Percentiles rank a stretch among this genome's conserved stretches.
These are phyloP conservation scores for Heliconius erato DNA, from an alignment of 2,888 invertebrate genomes.

Conservation along the genomic window DNA sequence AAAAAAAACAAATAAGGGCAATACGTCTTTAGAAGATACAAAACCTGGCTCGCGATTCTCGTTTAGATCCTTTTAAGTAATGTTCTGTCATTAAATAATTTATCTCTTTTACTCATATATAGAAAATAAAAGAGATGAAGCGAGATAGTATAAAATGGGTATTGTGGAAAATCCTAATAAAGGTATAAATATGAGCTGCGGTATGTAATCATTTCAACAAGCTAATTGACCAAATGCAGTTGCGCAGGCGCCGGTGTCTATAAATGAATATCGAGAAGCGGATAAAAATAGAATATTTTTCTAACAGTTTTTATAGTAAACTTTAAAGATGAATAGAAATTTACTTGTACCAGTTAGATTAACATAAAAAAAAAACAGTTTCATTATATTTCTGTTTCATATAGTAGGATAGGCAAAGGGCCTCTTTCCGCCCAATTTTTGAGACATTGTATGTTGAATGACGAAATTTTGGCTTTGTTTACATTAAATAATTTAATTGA, in stretches of 20 bases:
- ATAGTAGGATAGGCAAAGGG: no score
- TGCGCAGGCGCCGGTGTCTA: conserved; percentile 44
- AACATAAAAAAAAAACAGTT: background rate
- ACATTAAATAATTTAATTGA: background rate
- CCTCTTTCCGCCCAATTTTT: background rate
- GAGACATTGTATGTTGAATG: background rate
- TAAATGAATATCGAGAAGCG: conserved; percentile 25
- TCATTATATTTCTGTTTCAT: background rate
- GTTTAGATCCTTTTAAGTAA: conserved; percentile 15
- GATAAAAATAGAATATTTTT: conserved; percentile 14
- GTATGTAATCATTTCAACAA: conserved; percentile 62
- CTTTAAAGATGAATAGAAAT: background rate
- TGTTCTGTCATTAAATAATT: conserved; percentile 29
- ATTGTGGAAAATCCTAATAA: conserved; percentile 50
- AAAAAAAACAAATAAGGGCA: conserved; percentile 52
- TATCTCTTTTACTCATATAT: conserved; percentile 36
- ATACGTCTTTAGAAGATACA: conserved; percentile 43
- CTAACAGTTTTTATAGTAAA: background rate
- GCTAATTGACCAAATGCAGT: conserved; percentile 60
- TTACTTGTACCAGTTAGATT: background rate
- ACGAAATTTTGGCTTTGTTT: background rate
- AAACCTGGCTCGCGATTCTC: conserved; percentile 46
- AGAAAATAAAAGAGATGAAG: background rate
- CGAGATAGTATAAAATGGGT: conserved; percentile 22
- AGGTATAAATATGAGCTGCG: conserved; percentile 51